Evolutionary conservation across 1,140 invertebrate species (phyloP), one percentile per base, ranked within the genome.

Genomic region (Platyura marginata): DNA sequence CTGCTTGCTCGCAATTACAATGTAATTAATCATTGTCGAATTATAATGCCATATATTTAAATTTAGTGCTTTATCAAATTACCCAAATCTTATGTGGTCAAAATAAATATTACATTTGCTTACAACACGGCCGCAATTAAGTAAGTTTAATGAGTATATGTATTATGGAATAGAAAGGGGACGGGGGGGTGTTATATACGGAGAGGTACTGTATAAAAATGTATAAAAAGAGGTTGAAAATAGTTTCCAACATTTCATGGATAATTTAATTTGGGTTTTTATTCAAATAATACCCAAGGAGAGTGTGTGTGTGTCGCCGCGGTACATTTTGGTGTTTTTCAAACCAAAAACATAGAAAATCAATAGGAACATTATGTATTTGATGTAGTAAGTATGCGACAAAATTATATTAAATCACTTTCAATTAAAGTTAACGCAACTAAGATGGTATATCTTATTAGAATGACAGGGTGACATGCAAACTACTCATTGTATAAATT

Each of bases 381-480:
- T 8, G 25, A 29, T 29, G 25, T 6, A 6, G 25, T 29, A 29
- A 29, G 25, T 29, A 29, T 29, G 25, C 25, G 25, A 29, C 36
- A 38, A 38, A 38, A 18, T 18, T 18, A 38, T 38, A 38, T 38
- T 38, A 38, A 38, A 38, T 38, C n/a, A 38, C 36, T 38, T 38
- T 38, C 36, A 38, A 38, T 38, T 38, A 38, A 38, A 38, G 18
- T 18, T 10, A 38, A 38, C 36, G 36, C 18, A 38, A 38, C 36
- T 38, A 18, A 18, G 18, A 38, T 38, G 36, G 36, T 38, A 18
- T 38, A 21, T n/a, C 18, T 38, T 18, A 38, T 38, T 38, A 38
- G 19, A 38, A 38, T 38, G 19, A 38, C 36, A 38, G 20, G 36
- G 16, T 38, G 19, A 38, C 36, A 38, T 38, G 36, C 36, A 38